These are phyloP conservation scores for Amniataba percoides DNA, from an alignment of 2,797 vertebrate genomes.

Conservation along the genomic window DNA sequence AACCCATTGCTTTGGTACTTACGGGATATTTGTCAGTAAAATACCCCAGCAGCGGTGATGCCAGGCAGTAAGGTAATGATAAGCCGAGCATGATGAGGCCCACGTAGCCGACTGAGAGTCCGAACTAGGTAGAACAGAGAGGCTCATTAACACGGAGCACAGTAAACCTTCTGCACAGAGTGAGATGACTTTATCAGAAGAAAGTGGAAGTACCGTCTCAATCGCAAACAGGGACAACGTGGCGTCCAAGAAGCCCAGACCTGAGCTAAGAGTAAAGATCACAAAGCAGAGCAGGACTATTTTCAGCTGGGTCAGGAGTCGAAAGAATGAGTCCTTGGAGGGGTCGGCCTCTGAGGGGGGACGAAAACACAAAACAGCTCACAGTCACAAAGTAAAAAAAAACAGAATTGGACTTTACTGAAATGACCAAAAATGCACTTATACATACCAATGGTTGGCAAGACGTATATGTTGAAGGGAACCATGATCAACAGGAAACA, in stretches of 20 bases:
- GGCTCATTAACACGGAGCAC: rapidly evolving
- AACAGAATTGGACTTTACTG: too few species aligned
- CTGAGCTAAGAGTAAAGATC: conserved; percentile 89
- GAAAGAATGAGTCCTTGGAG: conserved; percentile 89
- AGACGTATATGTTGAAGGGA: conserved; percentile 91
- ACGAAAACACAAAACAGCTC: neutral
- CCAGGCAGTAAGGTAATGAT: conserved; percentile 90
- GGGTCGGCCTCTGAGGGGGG: conserved; percentile 84
- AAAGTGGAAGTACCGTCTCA: conserved; percentile 84
- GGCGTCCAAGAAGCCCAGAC: conserved; percentile 93
- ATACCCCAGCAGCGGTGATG: conserved; percentile 91
- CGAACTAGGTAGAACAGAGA: conserved; percentile 79
- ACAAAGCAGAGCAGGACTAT: conserved; percentile 87
- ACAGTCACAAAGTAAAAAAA: neutral
- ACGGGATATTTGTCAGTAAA: conserved; percentile 93
- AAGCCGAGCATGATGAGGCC: conserved; percentile 94
- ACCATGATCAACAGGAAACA: conserved; percentile 90
- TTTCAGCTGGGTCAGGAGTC: conserved; percentile 87
- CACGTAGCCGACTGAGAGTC: conserved; percentile 88
- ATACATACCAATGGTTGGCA: conserved; percentile 90
- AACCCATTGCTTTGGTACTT: conserved; percentile 69
- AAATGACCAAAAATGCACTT: conserved; percentile 4
- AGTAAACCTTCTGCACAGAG: rapidly evolving
- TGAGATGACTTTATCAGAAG: neutral
- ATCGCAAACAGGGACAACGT: conserved; percentile 94